Base-by-base conservation (phyloP, 2,113 vertebrate species). In the Xiphophorus maculatus region DNA sequence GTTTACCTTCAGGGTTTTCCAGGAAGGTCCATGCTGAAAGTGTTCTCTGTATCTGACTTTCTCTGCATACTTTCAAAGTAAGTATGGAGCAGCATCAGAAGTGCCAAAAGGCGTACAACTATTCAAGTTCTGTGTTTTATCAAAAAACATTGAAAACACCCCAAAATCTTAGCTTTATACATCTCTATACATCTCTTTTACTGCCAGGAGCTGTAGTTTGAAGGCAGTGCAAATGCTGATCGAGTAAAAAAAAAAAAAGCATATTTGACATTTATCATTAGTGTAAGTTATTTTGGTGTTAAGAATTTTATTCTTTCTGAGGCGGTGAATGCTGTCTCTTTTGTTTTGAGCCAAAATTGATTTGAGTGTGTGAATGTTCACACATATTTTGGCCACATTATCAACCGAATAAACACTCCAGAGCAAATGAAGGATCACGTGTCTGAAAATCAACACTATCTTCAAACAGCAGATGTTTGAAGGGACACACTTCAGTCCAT, bases 381-480 rank as follows among this genome's bases (percentile, higher is more conserved):
- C 4, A 4, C 42, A 29, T 14, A 13, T 27, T 42, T n/a, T 37
- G 33, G 75, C 27, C 32, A 54, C n/a, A 35, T 28, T 63, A 63
- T 12, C 2, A 71, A 44, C 27, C 37, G 68, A 54, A 60, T 71
- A 63, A 66, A 61, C 70, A 71, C 40, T 27, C 33, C 29, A 10
- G 12, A 64, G 35, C 51, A 64, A 79, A 54, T 71, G 25, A 63
- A 30, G 19, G 48, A 51, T 63, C 60, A 42, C 6, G n/a, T 63
- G 67, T 25, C 70, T 27, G 10, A 67, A 73, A 70, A 61, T 75
- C 54, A 81, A 58, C 69, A 70, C 33, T 10, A 58, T 78, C 66
- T 61, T 64, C 66, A 81, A 79, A 87, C 69, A 74, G 33, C 17
- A 22, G 60, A 67, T 66, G 77, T 67, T 77, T 35, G 25, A 83